Evolutionary conservation across 2,113 vertebrate genomes (phyloP), one percentile per base, ranked within the genome.

Genomic region (Aegotheles bennettii): DNA sequence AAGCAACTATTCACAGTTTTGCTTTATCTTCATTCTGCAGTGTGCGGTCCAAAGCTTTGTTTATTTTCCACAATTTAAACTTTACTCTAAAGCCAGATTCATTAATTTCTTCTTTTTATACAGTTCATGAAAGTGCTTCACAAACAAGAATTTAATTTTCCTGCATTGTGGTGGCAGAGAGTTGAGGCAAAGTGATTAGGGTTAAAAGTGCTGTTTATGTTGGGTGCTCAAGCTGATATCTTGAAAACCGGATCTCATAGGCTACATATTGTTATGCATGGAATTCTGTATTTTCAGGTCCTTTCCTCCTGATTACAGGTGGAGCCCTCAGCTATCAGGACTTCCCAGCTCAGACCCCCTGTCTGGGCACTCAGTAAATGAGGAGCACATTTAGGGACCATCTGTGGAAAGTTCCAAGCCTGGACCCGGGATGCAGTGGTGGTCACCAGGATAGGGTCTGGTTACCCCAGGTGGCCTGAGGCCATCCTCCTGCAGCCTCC

Each of bases 21-120:
- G 25, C 54, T 93, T 92, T 95, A 91, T 86, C 84, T 94, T 84
- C 35, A 61, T 68, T 84, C 43, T 89, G 51, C 77, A 94, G 56
- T 48, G 19, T 69, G 65, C 10, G 0, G 38, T 84, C 65, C 4
- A 1, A 75, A 87, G 51, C 38, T 87, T 78, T 95, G 78, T 91
- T 94, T 95, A 38, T 83, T 95, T 91, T 86, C 38, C 16, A 19
- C 54, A 90, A 84, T 74, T 93, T 63, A 92, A 95, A 82, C 43
- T 87, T 89, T 56, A 36, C 28, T 87, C 51, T 82, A 78, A 93
- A 96, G 11, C 31, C 56, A 94, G 80, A 68, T 21, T 84, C 64
- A 82, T 87, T 91, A 87, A 84, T 92, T 92, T 92, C 69, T 78
- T 76, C 36, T 91, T 91, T 95, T 92, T 75, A 42, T 71, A 71